A percentile compares a stretch with the other conserved stretches of the same genome.
Evolutionary conservation across 1,140 invertebrate species (phyloP).

Genomic region (Chironomus tepperi): DNA sequence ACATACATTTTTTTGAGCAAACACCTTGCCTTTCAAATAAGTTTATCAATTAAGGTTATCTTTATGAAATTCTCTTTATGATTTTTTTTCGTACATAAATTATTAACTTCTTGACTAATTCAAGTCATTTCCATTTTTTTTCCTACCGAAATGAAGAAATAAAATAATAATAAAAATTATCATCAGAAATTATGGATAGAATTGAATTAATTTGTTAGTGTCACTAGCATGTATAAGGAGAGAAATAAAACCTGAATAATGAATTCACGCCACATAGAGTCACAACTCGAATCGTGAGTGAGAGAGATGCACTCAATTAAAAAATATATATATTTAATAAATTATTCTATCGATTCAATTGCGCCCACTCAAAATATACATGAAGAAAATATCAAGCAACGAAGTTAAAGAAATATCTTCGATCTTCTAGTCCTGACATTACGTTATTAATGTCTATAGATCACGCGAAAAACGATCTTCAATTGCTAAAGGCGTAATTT

Average conservation of each 20-base stretch:
- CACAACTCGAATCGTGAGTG: no score
- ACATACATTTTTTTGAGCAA: neutral
- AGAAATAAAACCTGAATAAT: neutral
- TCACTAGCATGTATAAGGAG: neutral
- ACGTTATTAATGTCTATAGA: conserved; percentile 11
- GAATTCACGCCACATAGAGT: neutral
- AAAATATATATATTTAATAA: conserved; percentile 4
- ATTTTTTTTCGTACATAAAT: no score
- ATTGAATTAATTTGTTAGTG: conserved; percentile 15
- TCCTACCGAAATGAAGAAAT: no score
- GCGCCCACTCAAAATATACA: neutral
- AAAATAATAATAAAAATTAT: no score
- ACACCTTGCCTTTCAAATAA: neutral
- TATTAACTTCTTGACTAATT: no score
- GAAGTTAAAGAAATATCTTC: neutral
- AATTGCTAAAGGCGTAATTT: neutral
- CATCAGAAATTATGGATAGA: no score
- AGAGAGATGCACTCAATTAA: neutral
- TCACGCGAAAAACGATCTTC: conserved; percentile 6
- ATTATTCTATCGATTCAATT: neutral
- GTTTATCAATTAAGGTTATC: neutral
- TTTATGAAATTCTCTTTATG: neutral
- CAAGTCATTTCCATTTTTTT: no score
- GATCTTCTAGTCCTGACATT: conserved; percentile 5
- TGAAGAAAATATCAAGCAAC: neutral